A percentile compares a stretch with the other conserved stretches of the same genome.
Conservation (phyloP, 1,140 invertebrate genomes). For the Coboldia fuscipes region DNA sequence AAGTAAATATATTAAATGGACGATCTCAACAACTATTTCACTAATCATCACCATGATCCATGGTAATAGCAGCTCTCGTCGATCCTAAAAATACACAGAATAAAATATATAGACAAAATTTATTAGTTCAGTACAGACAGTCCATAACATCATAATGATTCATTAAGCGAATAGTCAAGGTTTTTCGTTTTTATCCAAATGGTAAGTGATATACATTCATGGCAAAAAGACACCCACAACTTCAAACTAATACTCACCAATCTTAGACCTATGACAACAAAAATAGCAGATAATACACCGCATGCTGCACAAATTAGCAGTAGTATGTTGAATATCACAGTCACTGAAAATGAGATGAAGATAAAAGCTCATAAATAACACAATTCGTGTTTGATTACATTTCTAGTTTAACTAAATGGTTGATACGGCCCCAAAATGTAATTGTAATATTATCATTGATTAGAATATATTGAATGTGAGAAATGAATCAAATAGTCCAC, state of each 20-base stretch:
- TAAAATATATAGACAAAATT: background rate
- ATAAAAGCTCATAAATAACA: no score
- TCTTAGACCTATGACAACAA: background rate
- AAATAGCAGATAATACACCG: constrained; percentile 1
- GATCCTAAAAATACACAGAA: constrained; percentile 1
- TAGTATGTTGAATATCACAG: constrained; percentile 4
- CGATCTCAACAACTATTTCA: constrained; percentile 1
- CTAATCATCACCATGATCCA: constrained; percentile 1
- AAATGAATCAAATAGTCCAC: no score
- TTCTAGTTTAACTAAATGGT: no score
- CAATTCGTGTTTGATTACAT: no score
- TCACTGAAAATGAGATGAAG: constrained; percentile 1
- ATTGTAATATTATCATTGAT: no score
- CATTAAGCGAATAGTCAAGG: no score
- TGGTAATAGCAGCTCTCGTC: constrained; percentile 1
- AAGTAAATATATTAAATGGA: constrained; percentile 2
- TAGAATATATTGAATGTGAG: no score
- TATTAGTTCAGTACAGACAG: no score
- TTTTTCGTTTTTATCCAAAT: no score
- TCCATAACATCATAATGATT: no score
- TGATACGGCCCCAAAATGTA: no score
- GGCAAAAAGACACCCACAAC: background rate
- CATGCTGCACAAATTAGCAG: background rate
- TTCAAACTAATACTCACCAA: constrained; percentile 1
- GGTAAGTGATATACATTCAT: no score